Evolutionary conservation across 37 sponge, comb jelly and placozoan species (phyloP), one percentile per base, ranked within the genome.

Genomic region (Beroe ovata): DNA sequence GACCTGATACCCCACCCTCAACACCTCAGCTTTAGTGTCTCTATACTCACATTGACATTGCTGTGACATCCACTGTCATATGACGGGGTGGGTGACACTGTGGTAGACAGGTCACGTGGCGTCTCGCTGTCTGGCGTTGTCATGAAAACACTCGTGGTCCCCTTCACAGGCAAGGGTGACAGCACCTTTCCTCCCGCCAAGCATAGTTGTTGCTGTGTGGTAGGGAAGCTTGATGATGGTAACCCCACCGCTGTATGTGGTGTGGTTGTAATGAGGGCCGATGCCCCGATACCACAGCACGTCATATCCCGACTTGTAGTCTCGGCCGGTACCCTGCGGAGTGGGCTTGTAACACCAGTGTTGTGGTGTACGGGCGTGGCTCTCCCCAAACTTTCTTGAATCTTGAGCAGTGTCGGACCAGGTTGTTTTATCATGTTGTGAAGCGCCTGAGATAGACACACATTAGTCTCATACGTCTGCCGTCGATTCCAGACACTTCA

Each of bases 371-470:
- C 54, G 54, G 54, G 54, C 54, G 11, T 47, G 11, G 11, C 54
- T n/a, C n/a, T n/a, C 11, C 54, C 54, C 11, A 66, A 18, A 33
- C 36, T 30, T 30, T 66, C 32, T 30, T 30, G 69, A 2, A 66
- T 30, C 30, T 66, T 66, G 33, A 66, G 36, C 16, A 66, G 69
- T 66, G 25, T 25, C 18, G 69, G 69, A n/a, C n/a, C n/a, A 4
- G 63, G 63, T 6, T n/a, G 19, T 16, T 62, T 21, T 30, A 66
- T 66, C 36, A 66, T 66, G 36, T 32, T 66, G 69, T 37, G 14
- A 18, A 66, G 36, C 34, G 69, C 69, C 69, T 66, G 69, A 47
- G 11, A 47, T 11, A 47, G 54, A 47, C 54, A 47, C 54, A 47
- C 54, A 47, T 47, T 47, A 47, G 11, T 47, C 11, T 47, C 6